phyloP scores from a whole-genome alignment of 2,113 vertebrate species.

The Otis tarda region DNA sequence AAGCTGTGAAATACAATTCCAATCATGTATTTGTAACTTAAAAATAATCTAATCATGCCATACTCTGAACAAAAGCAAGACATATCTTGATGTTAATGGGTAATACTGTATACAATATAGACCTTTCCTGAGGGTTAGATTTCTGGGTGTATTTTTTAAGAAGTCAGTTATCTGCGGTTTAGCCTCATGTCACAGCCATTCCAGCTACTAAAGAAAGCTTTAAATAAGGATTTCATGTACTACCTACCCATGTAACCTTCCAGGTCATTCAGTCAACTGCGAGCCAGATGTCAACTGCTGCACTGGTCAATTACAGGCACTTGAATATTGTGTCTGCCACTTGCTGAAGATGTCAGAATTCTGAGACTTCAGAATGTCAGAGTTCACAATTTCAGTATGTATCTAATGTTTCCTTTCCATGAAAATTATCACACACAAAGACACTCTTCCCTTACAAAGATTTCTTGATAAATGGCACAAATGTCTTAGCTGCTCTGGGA shows the following conservation, averaged over 20 bases:
- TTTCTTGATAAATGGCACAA: not conserved
- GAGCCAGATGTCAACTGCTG: constrained; percentile 48
- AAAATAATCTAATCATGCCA: constrained; percentile 5
- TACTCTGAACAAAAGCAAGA: constrained; percentile 56
- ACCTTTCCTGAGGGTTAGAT: constrained; percentile 57
- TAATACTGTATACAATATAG: constrained; percentile 50
- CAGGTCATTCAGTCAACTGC: constrained; percentile 54
- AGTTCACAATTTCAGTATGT: constrained; percentile 55
- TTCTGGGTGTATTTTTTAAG: constrained; percentile 60
- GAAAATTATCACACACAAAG: constrained; percentile 29
- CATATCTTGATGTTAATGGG: constrained; percentile 45
- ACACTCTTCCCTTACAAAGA: not conserved
- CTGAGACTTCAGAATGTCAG: constrained; percentile 46
- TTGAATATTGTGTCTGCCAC: constrained; percentile 68
- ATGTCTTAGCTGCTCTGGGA: not conserved
- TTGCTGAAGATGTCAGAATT: constrained; percentile 69
- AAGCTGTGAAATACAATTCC: constrained; percentile 56
- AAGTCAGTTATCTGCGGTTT: constrained; percentile 43
- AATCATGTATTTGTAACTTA: constrained; percentile 47
- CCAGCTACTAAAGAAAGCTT: constrained; percentile 44
- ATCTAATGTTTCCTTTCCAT: constrained; percentile 33
- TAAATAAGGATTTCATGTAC: constrained; percentile 61
- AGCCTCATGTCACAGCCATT: constrained; percentile 63
- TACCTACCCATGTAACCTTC: constrained; percentile 61
- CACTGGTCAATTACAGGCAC: constrained; percentile 72